Conservation (phyloP, 1,140 invertebrate species). For the Papilio glaucus region DNA sequence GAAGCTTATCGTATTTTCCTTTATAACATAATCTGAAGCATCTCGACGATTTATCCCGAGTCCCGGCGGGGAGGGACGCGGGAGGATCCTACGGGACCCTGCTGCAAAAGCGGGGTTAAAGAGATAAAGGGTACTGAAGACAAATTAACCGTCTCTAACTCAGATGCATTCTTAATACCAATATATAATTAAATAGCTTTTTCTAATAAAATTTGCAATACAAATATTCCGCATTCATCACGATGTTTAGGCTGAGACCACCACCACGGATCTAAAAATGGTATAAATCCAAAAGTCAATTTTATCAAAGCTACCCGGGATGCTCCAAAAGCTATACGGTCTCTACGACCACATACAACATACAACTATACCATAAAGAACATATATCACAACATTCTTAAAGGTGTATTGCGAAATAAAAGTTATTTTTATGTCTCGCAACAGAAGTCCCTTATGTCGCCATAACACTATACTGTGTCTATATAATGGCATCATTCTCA, state of each 20-base stretch:
- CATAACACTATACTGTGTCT: neutral
- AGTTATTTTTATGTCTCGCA: neutral
- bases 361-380: too few relatives aligned
- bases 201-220: neutral
- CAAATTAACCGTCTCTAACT: neutral
- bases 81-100: neutral
- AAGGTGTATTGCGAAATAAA: slow-evolving; percentile 6
- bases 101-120: neutral
- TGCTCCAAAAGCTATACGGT: too few relatives aligned
- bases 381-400: neutral
- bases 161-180: too few relatives aligned
- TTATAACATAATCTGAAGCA: slow-evolving; percentile 36
- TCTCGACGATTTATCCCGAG: slow-evolving; percentile 31
- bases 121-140: neutral
- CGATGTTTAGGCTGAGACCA: too few relatives aligned
- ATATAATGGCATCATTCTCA: neutral
- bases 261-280: too few relatives aligned
- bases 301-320: too few relatives aligned
- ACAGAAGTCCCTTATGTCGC: neutral
- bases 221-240: neutral
- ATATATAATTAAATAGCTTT: neutral
- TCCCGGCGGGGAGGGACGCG: neutral
- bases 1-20: slow-evolving; percentile 35
- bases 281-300: too few relatives aligned
- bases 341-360: too few relatives aligned